phyloP scores from a whole-genome alignment of 2,888 invertebrate genomes.

The Acheta domesticus region DNA sequence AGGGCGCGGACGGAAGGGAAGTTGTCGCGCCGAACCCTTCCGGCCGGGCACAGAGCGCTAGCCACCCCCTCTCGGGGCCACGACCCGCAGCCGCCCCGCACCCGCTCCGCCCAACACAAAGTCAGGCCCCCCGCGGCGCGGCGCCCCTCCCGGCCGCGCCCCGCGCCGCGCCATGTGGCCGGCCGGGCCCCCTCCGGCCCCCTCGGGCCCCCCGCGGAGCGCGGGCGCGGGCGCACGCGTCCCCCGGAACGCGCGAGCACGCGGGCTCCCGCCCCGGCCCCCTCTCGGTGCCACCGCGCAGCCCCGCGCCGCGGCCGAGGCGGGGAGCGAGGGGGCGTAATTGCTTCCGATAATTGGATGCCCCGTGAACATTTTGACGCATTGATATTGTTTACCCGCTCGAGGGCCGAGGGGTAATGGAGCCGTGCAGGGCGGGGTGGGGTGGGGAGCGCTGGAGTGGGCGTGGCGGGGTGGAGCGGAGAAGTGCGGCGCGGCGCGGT shows the following conservation, averaged over 20 bases:
- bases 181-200: not conserved
- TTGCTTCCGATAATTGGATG: constrained; percentile 18
- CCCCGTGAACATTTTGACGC: constrained; percentile 7
- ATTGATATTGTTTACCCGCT: constrained; percentile 3
- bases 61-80: not conserved
- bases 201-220: not conserved
- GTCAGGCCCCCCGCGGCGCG: not conserved
- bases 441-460: not conserved
- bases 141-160: not conserved
- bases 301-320: not conserved
- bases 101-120: not conserved
- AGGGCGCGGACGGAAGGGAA: no score
- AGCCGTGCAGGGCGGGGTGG: not conserved
- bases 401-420: not conserved
- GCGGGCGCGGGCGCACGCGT: not conserved
- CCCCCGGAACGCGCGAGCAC: not conserved
- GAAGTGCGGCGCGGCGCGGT: not conserved
- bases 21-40: no score
- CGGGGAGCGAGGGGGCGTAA: not conserved
- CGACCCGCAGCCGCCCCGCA: not conserved
- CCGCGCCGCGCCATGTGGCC: not conserved
- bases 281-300: not conserved
- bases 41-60: no score
- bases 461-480: not conserved
- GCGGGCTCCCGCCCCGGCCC: not conserved